These are phyloP conservation scores for Acrocera orbiculus DNA, from an alignment of 2,888 invertebrate genomes.

Conservation along the genomic window DNA sequence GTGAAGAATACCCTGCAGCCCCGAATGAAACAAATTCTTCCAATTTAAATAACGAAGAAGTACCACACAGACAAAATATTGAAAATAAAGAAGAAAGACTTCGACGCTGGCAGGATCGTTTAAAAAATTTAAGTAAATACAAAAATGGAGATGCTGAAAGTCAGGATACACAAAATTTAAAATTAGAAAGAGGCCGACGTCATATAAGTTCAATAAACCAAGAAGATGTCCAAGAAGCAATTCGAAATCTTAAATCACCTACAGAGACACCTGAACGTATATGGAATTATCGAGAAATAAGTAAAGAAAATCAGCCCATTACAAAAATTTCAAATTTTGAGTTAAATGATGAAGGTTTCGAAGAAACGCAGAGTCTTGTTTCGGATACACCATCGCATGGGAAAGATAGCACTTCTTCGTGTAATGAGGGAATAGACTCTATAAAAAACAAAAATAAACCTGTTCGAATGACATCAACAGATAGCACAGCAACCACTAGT, in stretches of 20 bases:
- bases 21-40: constrained; percentile 26
- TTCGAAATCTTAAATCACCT: constrained; percentile 44
- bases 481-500: constrained; percentile 33
- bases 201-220: constrained; percentile 53
- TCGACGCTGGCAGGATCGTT: constrained; percentile 52
- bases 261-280: constrained; percentile 42
- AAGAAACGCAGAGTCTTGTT: constrained; percentile 74
- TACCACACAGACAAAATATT: background rate
- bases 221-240: constrained; percentile 50
- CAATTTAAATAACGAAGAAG: constrained; percentile 33
- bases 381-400: constrained; percentile 76
- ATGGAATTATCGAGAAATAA: constrained; percentile 35
- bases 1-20: constrained; percentile 35
- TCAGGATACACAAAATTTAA: constrained; percentile 20
- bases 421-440: constrained; percentile 40
- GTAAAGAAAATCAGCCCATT: constrained; percentile 16
- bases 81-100: constrained; percentile 43
- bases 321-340: constrained; percentile 34
- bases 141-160: constrained; percentile 21
- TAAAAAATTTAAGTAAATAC: constrained; percentile 35
- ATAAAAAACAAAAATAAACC: constrained; percentile 11
- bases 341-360: constrained; percentile 75
- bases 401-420: constrained; percentile 47
- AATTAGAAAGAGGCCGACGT: constrained; percentile 35
- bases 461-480: constrained; percentile 19